Evolutionary conservation across 2,113 vertebrate genomes (phyloP).

Genomic region (Bubo blakistoni): DNA sequence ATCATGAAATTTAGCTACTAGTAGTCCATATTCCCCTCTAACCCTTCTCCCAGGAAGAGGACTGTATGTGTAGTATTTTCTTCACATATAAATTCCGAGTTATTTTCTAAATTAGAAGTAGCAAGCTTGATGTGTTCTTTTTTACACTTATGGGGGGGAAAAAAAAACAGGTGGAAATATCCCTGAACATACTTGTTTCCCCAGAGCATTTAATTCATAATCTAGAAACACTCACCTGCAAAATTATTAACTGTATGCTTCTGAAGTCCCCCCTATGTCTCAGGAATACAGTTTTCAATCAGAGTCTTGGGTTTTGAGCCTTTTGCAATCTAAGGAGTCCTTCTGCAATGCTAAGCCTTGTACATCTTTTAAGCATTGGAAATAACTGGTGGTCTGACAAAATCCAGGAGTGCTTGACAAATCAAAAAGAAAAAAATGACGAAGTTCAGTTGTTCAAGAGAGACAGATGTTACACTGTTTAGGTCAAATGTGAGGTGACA

Average conservation of each 20-base stretch:
- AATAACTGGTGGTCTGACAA: neutral
- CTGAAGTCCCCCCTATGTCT: neutral
- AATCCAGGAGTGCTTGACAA: neutral
- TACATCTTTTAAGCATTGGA: neutral
- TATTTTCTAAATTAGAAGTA: neutral
- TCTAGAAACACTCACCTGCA: neutral
- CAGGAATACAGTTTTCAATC: neutral
- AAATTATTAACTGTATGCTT: neutral
- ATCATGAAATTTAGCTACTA: neutral
- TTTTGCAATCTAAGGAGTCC: neutral
- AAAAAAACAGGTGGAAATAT: neutral
- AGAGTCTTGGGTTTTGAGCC: neutral
- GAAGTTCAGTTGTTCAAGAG: neutral
- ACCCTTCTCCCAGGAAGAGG: neutral
- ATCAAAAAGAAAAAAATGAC: neutral
- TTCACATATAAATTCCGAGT: neutral
- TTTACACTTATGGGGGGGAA: fast-evolving
- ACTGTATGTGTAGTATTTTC: neutral
- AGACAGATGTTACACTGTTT: neutral
- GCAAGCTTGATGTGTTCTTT: neutral
- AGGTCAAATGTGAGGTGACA: neutral
- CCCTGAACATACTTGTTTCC: neutral
- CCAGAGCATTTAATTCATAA: neutral
- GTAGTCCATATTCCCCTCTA: neutral
- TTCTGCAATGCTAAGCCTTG: neutral